Percentiles rank a stretch among this genome's conserved stretches.
Evolutionary conservation across 2,888 invertebrate species (phyloP).

Genomic region (Leucophenga montana): DNA sequence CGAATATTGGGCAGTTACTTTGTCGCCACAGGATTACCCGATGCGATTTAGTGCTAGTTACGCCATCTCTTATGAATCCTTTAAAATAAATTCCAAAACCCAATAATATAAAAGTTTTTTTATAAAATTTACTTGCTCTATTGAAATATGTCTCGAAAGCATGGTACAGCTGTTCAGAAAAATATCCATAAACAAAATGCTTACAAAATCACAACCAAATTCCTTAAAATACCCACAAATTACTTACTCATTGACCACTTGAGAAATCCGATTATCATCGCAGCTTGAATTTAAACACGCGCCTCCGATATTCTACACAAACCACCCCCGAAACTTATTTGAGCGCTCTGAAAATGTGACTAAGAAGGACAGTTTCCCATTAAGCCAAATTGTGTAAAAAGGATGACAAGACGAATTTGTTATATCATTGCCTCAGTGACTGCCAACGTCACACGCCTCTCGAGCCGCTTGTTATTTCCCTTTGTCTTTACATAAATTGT

Average conservation of each 20-base stretch:
- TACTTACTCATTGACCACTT: slow-evolving; percentile 58
- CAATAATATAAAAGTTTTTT: too few species aligned
- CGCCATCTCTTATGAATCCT: too few species aligned
- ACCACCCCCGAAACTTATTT: slow-evolving; percentile 48
- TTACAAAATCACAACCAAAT: slow-evolving; percentile 26
- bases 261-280: slow-evolving; percentile 64
- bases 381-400: slow-evolving; percentile 53
- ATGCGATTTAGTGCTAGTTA: too few species aligned
- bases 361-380: slow-evolving; percentile 16
- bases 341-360: slow-evolving; percentile 4
- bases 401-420: slow-evolving; percentile 46
- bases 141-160: too few species aligned
- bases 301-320: slow-evolving; percentile 40
- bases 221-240: slow-evolving; percentile 63
- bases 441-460: slow-evolving; percentile 68
- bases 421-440: slow-evolving; percentile 19
- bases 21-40: too few species aligned
- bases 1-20: too few species aligned
- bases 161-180: too few species aligned
- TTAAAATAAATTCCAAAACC: too few species aligned
- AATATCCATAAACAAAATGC: too few species aligned
- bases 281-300: slow-evolving; percentile 45
- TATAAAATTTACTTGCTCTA: too few species aligned
- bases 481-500: slow-evolving; percentile 37
- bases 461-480: slow-evolving; percentile 46